Evolutionary conservation across 2,113 vertebrate species (phyloP).

Genomic region (Lepus timidus): DNA sequence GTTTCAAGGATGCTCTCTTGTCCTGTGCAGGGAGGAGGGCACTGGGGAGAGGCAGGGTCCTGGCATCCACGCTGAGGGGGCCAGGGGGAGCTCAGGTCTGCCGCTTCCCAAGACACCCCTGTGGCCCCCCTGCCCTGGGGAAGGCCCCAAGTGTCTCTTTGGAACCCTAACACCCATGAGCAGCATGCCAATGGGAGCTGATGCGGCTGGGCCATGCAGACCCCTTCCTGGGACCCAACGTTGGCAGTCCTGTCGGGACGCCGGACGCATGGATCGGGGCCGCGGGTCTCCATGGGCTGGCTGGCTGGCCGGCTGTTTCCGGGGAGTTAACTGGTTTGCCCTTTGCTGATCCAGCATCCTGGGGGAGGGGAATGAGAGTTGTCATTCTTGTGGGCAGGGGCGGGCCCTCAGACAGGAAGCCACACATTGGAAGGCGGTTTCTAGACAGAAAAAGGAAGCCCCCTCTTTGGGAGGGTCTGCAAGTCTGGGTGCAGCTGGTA

Average conservation of each 20-base stretch:
- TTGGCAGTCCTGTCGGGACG: not conserved
- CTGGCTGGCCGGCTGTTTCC: not conserved
- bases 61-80: not conserved
- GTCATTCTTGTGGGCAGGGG: not conserved
- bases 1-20: not conserved
- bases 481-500: not conserved
- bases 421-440: not conserved
- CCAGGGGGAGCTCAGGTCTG: no score
- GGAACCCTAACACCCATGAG: not conserved
- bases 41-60: not conserved
- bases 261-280: not conserved
- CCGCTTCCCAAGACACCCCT: not conserved
- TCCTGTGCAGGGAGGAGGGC: not conserved
- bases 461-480: not conserved
- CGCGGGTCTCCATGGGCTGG: not conserved
- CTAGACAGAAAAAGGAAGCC: not conserved
- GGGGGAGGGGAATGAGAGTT: no score
- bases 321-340: not conserved
- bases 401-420: slow-evolving; percentile 19
- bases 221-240: not conserved
- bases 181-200: not conserved
- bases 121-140: not conserved
- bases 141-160: not conserved
- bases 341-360: not conserved
- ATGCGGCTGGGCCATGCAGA: not conserved